Conservation (phyloP, 2,113 vertebrate genomes). For the Zapornia atra region DNA sequence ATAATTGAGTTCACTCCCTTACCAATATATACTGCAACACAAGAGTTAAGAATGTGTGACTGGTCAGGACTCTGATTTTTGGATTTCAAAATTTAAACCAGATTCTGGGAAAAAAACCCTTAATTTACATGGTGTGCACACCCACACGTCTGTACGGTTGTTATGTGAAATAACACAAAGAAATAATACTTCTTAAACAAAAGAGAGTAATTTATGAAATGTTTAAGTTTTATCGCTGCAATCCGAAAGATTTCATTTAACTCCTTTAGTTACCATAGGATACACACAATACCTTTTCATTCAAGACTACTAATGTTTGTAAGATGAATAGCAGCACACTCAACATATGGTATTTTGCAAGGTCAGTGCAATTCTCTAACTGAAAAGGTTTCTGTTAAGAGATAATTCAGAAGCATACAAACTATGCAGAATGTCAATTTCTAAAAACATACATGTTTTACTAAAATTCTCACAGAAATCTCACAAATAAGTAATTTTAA, state of each 20-base stretch:
- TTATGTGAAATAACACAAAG: not conserved
- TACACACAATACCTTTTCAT: slow-evolving; percentile 20
- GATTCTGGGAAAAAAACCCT: not conserved
- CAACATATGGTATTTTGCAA: slow-evolving; percentile 42
- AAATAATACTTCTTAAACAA: slow-evolving; percentile 13
- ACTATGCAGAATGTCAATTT: not conserved
- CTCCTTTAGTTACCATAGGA: not conserved
- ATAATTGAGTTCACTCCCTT: not conserved
- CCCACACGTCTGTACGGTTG: not conserved
- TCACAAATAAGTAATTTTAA: slow-evolving; percentile 65
- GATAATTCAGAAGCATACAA: not conserved
- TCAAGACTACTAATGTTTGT: slow-evolving; percentile 3
- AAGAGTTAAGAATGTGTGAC: not conserved
- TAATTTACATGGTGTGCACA: not conserved
- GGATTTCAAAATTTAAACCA: not conserved
- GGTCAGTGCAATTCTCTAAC: slow-evolving; percentile 8
- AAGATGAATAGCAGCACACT: slow-evolving; percentile 4
- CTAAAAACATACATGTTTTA: not conserved
- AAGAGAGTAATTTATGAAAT: slow-evolving; percentile 8
- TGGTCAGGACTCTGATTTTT: not conserved
- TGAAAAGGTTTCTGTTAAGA: not conserved
- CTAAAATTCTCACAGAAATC: slow-evolving; percentile 5
- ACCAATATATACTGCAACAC: not conserved
- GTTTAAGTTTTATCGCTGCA: slow-evolving; percentile 6
- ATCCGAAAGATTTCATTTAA: slow-evolving; percentile 3